Percentiles rank a stretch among this genome's conserved stretches.
These are phyloP conservation scores for Pandion haliaetus DNA, from an alignment of 2,113 vertebrate genomes.

Conservation along the genomic window DNA sequence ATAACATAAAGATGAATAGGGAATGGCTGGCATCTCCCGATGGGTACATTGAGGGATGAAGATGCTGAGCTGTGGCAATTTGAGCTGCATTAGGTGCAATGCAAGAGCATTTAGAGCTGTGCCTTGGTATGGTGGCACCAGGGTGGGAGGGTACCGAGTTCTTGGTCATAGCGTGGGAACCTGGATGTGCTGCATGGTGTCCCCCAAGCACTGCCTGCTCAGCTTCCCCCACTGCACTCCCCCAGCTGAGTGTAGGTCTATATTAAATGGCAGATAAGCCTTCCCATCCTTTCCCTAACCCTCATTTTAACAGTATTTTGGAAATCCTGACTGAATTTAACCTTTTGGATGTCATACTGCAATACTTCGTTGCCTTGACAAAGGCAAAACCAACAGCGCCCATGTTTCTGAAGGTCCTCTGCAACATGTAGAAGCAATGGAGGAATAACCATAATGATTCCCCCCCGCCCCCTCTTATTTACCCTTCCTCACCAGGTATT, in stretches of 20 bases:
- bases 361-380: neutral
- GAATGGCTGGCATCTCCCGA: fast-evolving
- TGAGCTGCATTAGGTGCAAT: fast-evolving
- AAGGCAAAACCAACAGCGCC: neutral
- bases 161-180: neutral
- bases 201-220: neutral
- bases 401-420: neutral
- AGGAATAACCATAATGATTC: neutral
- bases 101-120: neutral
- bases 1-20: neutral
- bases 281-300: neutral
- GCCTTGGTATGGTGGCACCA: neutral
- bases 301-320: neutral
- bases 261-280: neutral
- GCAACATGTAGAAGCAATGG: neutral
- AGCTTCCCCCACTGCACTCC: neutral
- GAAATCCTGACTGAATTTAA: neutral
- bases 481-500: neutral
- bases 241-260: neutral
- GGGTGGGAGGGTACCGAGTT: neutral
- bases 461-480: neutral
- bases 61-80: neutral
- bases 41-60: neutral
- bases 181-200: neutral
- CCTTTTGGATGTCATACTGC: neutral